These are phyloP conservation scores for Caiman crocodilus DNA, from an alignment of 2,797 vertebrate genomes.

Conservation along the genomic window DNA sequence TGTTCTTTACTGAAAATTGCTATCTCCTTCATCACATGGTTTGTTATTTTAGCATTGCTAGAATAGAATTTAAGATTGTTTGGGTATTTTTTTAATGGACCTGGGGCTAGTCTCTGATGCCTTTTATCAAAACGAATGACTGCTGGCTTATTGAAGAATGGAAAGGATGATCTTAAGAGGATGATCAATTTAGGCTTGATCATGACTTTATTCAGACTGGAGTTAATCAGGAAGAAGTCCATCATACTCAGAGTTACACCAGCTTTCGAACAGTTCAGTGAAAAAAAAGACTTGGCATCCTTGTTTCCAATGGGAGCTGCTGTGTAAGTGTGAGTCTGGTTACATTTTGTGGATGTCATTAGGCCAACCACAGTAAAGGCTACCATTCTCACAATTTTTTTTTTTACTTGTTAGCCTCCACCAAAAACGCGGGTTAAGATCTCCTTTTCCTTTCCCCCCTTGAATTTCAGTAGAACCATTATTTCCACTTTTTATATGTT, in stretches of 20 bases:
- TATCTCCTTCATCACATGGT: background rate
- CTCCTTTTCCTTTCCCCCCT: background rate
- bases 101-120: background rate
- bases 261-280: background rate
- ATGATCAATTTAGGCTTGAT: background rate
- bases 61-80: background rate
- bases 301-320: background rate
- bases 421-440: background rate
- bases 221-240: background rate
- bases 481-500: background rate
- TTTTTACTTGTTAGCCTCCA: background rate
- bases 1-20: conserved; percentile 6
- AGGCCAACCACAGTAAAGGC: no score
- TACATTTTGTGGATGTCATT: background rate
- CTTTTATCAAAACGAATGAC: background rate
- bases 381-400: background rate
- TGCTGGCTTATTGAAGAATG: background rate
- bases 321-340: background rate
- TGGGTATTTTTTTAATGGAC: background rate
- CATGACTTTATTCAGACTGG: background rate
- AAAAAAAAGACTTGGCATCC: background rate
- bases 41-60: conserved; percentile 1
- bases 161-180: background rate
- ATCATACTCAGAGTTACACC: background rate
- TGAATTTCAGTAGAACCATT: background rate